Conservation (phyloP, 2,888 invertebrate genomes). For the Punctoribates punctum region DNA sequence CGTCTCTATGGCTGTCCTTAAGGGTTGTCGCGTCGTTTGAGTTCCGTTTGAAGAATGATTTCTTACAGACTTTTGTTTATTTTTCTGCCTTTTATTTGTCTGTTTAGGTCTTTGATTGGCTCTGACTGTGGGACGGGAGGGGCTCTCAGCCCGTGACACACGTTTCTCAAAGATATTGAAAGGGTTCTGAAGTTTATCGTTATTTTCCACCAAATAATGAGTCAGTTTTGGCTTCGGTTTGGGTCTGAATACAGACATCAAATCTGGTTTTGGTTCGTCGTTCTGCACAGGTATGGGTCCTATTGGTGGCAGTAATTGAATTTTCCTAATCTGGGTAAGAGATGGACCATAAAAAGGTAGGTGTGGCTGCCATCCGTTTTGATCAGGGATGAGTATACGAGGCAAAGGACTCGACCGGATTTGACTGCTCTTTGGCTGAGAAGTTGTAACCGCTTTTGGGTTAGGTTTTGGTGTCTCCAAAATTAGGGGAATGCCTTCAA, state of each 20-base stretch:
- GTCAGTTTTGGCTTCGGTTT: neutral
- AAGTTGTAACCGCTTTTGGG: neutral
- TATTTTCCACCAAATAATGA: neutral
- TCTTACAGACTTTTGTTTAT: neutral
- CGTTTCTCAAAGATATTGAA: neutral
- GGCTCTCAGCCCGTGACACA: neutral
- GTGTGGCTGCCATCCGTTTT: slow-evolving; percentile 23
- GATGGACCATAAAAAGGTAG: slow-evolving; percentile 40
- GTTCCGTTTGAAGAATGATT: neutral
- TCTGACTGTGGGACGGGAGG: neutral
- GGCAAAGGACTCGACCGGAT: neutral
- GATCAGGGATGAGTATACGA: slow-evolving; percentile 35
- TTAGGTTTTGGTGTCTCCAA: neutral
- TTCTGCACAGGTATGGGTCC: slow-evolving; percentile 26
- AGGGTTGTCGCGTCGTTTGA: neutral
- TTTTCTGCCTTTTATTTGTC: neutral
- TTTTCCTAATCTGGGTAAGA: slow-evolving; percentile 9
- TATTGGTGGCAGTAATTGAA: slow-evolving; percentile 35
- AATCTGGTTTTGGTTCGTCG: neutral
- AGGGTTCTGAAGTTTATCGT: neutral
- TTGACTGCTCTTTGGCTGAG: neutral
- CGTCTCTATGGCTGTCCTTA: neutral
- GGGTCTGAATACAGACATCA: neutral
- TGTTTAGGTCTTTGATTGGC: neutral
- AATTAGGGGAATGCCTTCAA: neutral